These are phyloP conservation scores for Mesembrinibis cayennensis DNA, from an alignment of 2,113 vertebrate species.

Conservation along the genomic window DNA sequence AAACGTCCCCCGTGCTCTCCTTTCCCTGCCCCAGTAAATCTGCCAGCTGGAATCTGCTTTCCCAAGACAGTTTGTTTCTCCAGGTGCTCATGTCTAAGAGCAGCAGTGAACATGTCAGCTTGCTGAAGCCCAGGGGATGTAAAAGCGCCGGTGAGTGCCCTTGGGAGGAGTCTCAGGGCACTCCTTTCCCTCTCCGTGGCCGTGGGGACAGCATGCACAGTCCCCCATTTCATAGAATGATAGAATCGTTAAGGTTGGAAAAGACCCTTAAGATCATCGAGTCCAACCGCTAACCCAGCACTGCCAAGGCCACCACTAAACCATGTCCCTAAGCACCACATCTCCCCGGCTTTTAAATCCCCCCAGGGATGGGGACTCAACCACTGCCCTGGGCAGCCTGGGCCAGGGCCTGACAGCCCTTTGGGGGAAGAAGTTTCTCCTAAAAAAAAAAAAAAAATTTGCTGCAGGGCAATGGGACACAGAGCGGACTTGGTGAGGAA, in stretches of 20 bases:
- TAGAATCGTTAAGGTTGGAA: too few species aligned
- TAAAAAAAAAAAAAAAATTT: neutral
- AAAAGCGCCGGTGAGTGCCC: neutral
- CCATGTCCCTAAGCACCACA: too few species aligned
- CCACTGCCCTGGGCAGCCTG: too few species aligned
- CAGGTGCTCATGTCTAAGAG: neutral
- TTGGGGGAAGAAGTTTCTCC: too few species aligned
- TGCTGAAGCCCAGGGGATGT: neutral
- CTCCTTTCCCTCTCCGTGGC: neutral
- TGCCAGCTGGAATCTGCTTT: neutral
- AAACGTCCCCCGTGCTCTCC: neutral
- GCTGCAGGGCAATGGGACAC: neutral
- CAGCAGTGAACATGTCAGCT: neutral
- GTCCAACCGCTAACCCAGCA: too few species aligned
- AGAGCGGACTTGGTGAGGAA: neutral
- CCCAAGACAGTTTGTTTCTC: neutral
- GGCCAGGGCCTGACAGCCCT: too few species aligned
- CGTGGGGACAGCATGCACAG: accelerated
- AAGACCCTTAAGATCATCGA: too few species aligned
- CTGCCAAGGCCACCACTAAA: too few species aligned
- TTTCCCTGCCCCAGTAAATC: neutral
- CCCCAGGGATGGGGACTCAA: too few species aligned
- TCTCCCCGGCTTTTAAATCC: too few species aligned
- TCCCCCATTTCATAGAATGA: too few species aligned
- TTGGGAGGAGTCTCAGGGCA: neutral